A percentile compares a stretch with the other conserved stretches of the same genome.
Conservation (phyloP, 2,888 invertebrate species). For the Reticulitermes lucifugus region DNA sequence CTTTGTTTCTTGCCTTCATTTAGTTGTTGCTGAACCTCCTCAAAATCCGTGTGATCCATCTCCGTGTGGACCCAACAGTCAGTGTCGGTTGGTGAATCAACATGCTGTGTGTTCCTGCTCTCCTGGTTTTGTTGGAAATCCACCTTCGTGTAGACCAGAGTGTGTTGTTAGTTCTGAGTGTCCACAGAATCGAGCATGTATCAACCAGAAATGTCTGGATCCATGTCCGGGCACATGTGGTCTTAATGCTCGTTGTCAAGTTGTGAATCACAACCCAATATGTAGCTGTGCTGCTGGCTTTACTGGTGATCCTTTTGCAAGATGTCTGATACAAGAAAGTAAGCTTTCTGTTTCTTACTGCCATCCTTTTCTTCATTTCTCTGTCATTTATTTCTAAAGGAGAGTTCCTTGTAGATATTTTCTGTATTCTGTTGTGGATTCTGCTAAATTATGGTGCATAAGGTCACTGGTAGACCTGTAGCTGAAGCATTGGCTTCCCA, state of each 20-base stretch:
- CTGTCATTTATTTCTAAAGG: background rate
- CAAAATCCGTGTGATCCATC: slow-evolving; percentile 71
- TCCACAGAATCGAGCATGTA: slow-evolving; percentile 72
- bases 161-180: slow-evolving; percentile 76
- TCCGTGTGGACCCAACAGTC: slow-evolving; percentile 76
- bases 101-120: slow-evolving; percentile 74
- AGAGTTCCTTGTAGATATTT: background rate
- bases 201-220: slow-evolving; percentile 73
- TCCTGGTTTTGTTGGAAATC: slow-evolving; percentile 72
- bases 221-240: slow-evolving; percentile 78
- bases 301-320: slow-evolving; percentile 74
- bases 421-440: too few species aligned
- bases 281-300: slow-evolving; percentile 73
- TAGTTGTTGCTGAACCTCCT: slow-evolving; percentile 59
- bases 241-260: slow-evolving; percentile 73
- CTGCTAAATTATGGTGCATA: too few species aligned
- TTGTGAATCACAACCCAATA: slow-evolving; percentile 76
- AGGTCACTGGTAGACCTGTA: too few species aligned
- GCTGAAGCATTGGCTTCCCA: too few species aligned
- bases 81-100: slow-evolving; percentile 72
- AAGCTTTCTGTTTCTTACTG: slow-evolving; percentile 56
- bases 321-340: slow-evolving; percentile 62
- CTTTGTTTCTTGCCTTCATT: slow-evolving; percentile 53
- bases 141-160: slow-evolving; percentile 74
- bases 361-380: slow-evolving; percentile 19